Base-by-base conservation (phyloP, 2,113 vertebrate species). In the Gopherus evgoodei region DNA sequence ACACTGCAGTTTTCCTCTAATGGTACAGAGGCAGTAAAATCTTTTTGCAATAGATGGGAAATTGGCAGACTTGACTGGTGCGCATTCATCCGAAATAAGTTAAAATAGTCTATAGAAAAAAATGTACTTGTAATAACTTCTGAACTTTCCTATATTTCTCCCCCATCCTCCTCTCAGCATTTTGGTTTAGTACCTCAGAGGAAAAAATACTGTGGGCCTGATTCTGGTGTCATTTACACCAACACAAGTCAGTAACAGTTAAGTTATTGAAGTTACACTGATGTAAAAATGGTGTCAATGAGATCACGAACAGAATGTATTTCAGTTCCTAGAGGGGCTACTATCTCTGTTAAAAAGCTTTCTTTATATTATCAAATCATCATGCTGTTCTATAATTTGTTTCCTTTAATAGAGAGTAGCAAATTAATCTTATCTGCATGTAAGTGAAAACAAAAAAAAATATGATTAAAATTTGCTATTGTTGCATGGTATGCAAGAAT, bases 381-480 rank as follows among this genome's bases (percentile, higher is more conserved):
- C 24, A 86, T 80, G 53, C 42, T 79, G 53, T 62, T 54, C 47
- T 80, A 59, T 31, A 85, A 62, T 86, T 16, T 50, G 31, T 47
- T 80, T 59, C 85, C 83, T 93, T 91, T 92, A 87, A 92, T 91
- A 54, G 82, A 90, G 49, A n/a, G 57, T 49, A 59, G 57, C 78
- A 90, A 57, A 90, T 91, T 88, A 89, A 62, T 96, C 93, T 91
- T 95, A 86, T 94, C 93, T 97, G 95, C 81, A 85, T 90, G 83
- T 91, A 89, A 83, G 56, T 97, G 94, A 95, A 96, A 95, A 96
- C 84, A 94, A 96, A 88, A 94, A 90, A 90, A 89, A 49, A 42
- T 85, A 84, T 25, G 81, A 91, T 92, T 82, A 93, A 94, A 97
- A 95, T 83, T 80, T 91, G 75, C 57, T 85, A 65, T 92, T 89